Evolutionary conservation across 2,888 invertebrate species (phyloP), one percentile per base, ranked within the genome.

Genomic region (Trachelus tabidus): DNA sequence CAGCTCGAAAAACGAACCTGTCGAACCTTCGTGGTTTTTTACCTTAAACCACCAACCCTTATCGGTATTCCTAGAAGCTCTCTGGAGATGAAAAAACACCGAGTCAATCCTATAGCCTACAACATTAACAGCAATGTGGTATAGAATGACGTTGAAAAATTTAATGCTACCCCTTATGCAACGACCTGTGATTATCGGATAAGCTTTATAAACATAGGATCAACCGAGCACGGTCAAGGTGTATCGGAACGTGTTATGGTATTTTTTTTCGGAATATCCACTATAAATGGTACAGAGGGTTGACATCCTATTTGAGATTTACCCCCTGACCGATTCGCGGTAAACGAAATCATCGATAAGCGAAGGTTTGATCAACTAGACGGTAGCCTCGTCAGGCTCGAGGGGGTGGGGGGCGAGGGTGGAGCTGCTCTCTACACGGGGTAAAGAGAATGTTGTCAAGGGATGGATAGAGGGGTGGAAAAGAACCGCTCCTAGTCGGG

Each of bases 321-420:
- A 79, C 75, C 34, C 79, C 79, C 76, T 85, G 84, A 82, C 84
- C 82, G 80, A 84, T 85, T 87, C 86, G 81, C 81, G 82, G 83
- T 81, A 87, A 89, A 87, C 86, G 86, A 89, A 88, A 86, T 89
- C 87, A 89, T 88, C 86, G 85, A 87, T 85, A 85, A 87, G 84
- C 85, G 71, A 34, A 34, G 71, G 71, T 71, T 56, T 71, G 71
- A 71, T 71, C 31, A 71, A 33, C 71, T 71, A 31, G 71, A 71
- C 31, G 56, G 71, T 71, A 30, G 69, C 69, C 12, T 33, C 69
- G 81, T 34, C 34, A n/a, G 33, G 30, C n/a, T 11, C 30, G 68
- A 56, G 75, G 80, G 82, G 83, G 83, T 56, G 12, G 12, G 37
- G 40, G 12, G 6, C 15, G 40, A 15, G 40, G 40, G 37, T 15